Evolutionary conservation across 1,140 invertebrate genomes (phyloP), one percentile per base, ranked within the genome.

Genomic region (Trichogramma pretiosum): DNA sequence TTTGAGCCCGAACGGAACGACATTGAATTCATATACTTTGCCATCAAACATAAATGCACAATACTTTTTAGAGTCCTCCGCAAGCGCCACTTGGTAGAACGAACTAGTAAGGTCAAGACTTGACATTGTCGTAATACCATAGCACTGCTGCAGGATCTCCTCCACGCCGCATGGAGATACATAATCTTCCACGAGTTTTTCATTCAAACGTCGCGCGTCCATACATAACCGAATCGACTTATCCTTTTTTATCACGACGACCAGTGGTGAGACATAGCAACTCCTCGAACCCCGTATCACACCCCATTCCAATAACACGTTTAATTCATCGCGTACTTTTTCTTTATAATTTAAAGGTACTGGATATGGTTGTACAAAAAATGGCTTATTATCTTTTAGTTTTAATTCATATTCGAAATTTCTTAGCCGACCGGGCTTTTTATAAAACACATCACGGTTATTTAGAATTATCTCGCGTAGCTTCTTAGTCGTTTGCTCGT

Each of bases 181-280:
- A 4, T 56, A 34, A 19, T 67, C 62, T 2, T 57, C 22, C 14
- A 52, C 16, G 48, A 65, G 58, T 5, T 45, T 44, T 18, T 53
- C 39, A 45, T 67, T 67, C 18, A 66, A 36, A 14, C 52, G 46
- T 22, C 65, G 32, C 0, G 61, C 64, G 48, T 69, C 62, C 33
- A 66, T 46, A 19, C 61, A 60, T 26, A 66, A 38, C 28, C 63
- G 46, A 1, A 67, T 52, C 2, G 58, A 45, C 0, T 55, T 54
- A 53, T 62, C 56, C 17, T 33, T 50, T 44, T 67, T 63, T 19
- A 55, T 41, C 0, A 60, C 61, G 18, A 55, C 50, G 2, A 57
- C 53, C 5, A 63, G 37, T 2, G 61, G 63, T 48, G 58, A 66
- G 36, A 56, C 51, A 45, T 55, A 68, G 5, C 52, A 44, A 13